phyloP scores from a whole-genome alignment of 2,113 vertebrate species.

The Columbina picui region DNA sequence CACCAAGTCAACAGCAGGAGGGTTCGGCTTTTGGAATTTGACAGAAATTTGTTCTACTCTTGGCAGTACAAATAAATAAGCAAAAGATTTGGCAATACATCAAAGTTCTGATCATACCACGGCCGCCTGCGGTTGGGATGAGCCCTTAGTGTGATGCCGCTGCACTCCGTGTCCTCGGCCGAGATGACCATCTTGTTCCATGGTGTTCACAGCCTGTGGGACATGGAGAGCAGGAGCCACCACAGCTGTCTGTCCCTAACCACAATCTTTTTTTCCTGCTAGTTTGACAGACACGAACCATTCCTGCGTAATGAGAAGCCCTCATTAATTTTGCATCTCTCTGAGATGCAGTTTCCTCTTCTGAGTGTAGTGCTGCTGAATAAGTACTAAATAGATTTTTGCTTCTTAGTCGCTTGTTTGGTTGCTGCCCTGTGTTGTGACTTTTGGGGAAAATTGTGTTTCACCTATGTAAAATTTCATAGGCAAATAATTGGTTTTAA shows the following conservation, averaged over 20 bases:
- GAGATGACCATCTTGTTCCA: neutral
- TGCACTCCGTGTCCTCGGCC: accelerated
- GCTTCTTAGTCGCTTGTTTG: neutral
- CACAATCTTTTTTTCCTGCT: neutral
- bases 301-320: neutral
- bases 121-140: neutral
- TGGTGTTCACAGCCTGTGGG: neutral
- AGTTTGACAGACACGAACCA: neutral
- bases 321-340: neutral
- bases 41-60: neutral
- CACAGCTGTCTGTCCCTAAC: neutral
- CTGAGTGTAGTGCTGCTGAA: neutral
- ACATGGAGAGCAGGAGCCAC: neutral
- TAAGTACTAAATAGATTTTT: neutral
- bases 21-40: neutral
- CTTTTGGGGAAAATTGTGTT: neutral
- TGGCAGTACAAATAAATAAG: neutral
- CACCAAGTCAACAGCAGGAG: neutral
- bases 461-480: neutral
- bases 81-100: neutral
- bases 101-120: neutral
- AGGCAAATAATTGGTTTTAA: neutral
- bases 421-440: neutral
- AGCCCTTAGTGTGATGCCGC: neutral
- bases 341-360: neutral